Percentiles rank a stretch among this genome's conserved stretches.
These are phyloP conservation scores for Excalfactoria chinensis DNA, from an alignment of 2,113 vertebrate genomes.

Conservation along the genomic window DNA sequence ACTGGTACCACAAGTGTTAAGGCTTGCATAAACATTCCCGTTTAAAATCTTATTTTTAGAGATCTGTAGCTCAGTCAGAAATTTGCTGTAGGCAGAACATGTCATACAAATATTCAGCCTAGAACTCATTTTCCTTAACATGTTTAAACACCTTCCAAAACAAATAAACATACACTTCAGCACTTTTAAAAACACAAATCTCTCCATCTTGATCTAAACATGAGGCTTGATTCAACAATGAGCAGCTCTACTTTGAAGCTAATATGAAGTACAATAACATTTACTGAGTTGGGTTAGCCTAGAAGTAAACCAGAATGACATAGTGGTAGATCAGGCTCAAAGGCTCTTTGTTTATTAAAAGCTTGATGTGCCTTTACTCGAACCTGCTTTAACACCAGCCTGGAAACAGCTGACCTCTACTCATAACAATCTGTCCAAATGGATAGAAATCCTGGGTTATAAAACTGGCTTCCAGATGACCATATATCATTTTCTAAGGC, in stretches of 20 bases:
- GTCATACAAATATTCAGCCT: constrained; percentile 57
- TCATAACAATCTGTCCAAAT: background rate
- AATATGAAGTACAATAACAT: background rate
- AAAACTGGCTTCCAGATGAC: background rate
- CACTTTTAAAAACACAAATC: constrained; percentile 4
- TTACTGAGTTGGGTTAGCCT: background rate
- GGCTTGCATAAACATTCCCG: constrained; percentile 35
- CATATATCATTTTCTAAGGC: background rate
- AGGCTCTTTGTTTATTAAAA: background rate
- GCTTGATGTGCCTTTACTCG: background rate
- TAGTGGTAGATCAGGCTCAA: background rate
- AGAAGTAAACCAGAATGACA: background rate
- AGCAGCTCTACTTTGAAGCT: background rate
- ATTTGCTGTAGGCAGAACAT: constrained; percentile 65
- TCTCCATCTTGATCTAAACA: constrained; percentile 17
- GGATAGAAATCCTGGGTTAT: background rate
- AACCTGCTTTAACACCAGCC: background rate
- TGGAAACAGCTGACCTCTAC: background rate
- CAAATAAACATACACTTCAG: constrained; percentile 38
- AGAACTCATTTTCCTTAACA: constrained; percentile 59
- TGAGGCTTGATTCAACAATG: background rate
- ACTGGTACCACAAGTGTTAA: constrained; percentile 18
- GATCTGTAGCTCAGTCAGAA: background rate
- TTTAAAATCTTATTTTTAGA: constrained; percentile 42
- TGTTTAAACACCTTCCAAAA: constrained; percentile 65